Evolutionary conservation across 2,888 invertebrate genomes (phyloP), one percentile per base, ranked within the genome.

Genomic region (Apeira syringaria): DNA sequence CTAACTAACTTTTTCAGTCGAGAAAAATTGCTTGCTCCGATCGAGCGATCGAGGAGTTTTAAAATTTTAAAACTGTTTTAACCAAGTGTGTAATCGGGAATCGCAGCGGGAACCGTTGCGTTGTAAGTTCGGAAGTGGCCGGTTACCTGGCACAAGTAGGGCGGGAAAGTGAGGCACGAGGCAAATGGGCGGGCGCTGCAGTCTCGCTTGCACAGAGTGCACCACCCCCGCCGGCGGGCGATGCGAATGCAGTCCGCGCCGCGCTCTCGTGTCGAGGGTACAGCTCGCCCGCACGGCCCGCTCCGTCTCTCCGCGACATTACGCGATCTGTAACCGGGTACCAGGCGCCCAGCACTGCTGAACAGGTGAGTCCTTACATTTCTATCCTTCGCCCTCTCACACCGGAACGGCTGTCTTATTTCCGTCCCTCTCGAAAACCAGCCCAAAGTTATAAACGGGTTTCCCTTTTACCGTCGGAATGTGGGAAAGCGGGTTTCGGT

Each of bases 401-500:
- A 72, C 86, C 47, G 44, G 28, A 36, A 38, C 40, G 22, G 17
- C 32, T 47, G 47, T 49, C 60, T 62, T 75, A 71, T 70, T 37
- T 54, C 68, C 60, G 45, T 87, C 85, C 66, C 61, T 56, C 53
- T 74, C 59, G 61, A 61, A 38, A 50, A 50, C 50, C 47, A 53
- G 58, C 61, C 62, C 55, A 55, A 74, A 71, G 63, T 77, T 74
- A 64, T 38, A 63, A 72, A 67, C 69, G 68, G 80, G 70, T 89
- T 89, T 89, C 89, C 84, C 89, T 89, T 88, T 89, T 88, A 87
- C 78, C 73, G 56, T 50, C 53, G 89, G 89, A 87, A 88, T 88
- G 88, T 84, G 74, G 84, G 80, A 84, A 86, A 88, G 74, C 80
- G 75, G 82, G 84, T 82, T 82, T 88, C 68, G 67, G 81, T 80